A percentile compares a stretch with the other conserved stretches of the same genome.
Conservation (phyloP, 2,888 invertebrate genomes). For the Machimus atricapillus region DNA sequence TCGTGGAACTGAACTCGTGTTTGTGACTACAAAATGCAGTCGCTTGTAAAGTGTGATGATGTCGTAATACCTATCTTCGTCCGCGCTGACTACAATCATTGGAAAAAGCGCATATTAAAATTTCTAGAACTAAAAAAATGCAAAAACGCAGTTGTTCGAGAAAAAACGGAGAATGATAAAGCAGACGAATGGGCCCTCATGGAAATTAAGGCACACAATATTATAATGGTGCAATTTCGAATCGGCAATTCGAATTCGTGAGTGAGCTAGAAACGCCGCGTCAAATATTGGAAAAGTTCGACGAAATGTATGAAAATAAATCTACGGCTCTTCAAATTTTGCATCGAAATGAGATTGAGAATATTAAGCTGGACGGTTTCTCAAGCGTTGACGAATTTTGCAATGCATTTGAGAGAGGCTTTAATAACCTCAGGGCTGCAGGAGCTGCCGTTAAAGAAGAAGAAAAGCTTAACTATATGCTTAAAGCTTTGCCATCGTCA, state of each 20-base stretch:
- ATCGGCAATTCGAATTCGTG: constrained; percentile 35
- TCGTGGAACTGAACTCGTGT: no score
- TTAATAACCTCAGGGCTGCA: constrained; percentile 36
- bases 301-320: constrained; percentile 29
- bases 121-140: not conserved
- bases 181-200: not conserved
- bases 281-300: constrained; percentile 33
- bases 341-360: constrained; percentile 21
- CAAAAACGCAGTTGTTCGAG: not conserved
- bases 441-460: constrained; percentile 24
- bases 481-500: constrained; percentile 38
- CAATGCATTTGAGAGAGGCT: constrained; percentile 34
- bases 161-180: not conserved
- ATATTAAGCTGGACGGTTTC: not conserved
- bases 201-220: constrained; percentile 12
- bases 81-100: not conserved
- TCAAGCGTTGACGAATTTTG: not conserved
- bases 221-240: not conserved
- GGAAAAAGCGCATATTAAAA: not conserved
- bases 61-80: not conserved
- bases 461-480: constrained; percentile 41
- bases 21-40: no score
- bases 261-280: constrained; percentile 1
- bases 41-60: no score
- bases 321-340: constrained; percentile 39